phyloP scores from a whole-genome alignment of 2,888 invertebrate species.

The Nineta flava region DNA sequence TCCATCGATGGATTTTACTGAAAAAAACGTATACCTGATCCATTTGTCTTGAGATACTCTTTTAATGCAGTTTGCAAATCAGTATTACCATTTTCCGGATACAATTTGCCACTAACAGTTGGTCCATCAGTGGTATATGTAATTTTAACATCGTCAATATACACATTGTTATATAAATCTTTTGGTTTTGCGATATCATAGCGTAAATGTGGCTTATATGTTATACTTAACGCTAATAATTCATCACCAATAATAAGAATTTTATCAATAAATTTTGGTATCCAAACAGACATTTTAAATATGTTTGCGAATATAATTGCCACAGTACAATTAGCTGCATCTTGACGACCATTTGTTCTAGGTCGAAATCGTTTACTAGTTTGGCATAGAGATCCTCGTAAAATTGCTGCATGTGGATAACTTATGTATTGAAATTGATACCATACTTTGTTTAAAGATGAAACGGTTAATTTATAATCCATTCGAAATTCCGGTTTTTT shows the following conservation, averaged over 20 bases:
- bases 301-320: constrained; percentile 41
- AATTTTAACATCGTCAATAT: constrained; percentile 16
- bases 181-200: constrained; percentile 13
- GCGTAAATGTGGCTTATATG: constrained; percentile 10
- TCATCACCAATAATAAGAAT: constrained; percentile 47
- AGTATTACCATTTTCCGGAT: constrained; percentile 14
- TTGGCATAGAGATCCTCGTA: constrained; percentile 21
- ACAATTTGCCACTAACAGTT: neutral
- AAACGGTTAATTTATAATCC: constrained; percentile 14
- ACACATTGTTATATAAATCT: constrained; percentile 21
- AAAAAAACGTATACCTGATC: constrained; percentile 23
- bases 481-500: neutral
- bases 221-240: constrained; percentile 29
- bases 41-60: constrained; percentile 23
- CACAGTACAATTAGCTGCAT: constrained; percentile 37
- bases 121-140: constrained; percentile 5
- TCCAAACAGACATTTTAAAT: constrained; percentile 40
- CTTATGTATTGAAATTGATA: neutral
- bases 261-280: constrained; percentile 36
- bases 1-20: no score
- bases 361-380: constrained; percentile 20
- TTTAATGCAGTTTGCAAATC: constrained; percentile 23
- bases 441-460: constrained; percentile 22
- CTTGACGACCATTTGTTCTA: constrained; percentile 28
- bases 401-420: constrained; percentile 22